Evolutionary conservation across 2,888 invertebrate species (phyloP).

Genomic region (Tiliacea aurago): DNA sequence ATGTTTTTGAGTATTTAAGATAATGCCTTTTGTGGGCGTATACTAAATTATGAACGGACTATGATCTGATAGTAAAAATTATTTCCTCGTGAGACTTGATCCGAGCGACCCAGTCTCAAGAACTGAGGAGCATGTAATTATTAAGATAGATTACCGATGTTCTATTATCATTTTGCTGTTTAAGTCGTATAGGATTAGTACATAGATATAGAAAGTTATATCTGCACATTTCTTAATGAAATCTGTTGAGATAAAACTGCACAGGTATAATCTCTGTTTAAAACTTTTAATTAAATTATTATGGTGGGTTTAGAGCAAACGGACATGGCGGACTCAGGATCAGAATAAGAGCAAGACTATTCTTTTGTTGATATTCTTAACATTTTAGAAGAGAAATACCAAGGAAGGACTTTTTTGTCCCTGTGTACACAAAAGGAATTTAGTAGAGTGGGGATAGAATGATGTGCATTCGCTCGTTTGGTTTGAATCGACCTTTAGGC

Average conservation of each 20-base stretch:
- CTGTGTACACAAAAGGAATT: too few relatives aligned
- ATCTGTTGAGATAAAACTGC: constrained; percentile 1
- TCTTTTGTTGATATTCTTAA: too few relatives aligned
- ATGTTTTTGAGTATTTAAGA: constrained; percentile 12
- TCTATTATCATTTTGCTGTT: background rate
- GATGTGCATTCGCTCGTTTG: too few relatives aligned
- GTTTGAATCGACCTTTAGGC: too few relatives aligned
- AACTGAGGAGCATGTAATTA: constrained; percentile 12
- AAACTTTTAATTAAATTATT: background rate
- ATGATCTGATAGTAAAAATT: constrained; percentile 23
- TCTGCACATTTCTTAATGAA: background rate
- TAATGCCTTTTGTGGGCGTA: background rate
- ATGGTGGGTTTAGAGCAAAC: too few relatives aligned
- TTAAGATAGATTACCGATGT: background rate
- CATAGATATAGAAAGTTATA: background rate
- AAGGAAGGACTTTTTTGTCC: too few relatives aligned
- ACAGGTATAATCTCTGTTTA: background rate
- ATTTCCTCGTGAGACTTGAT: constrained; percentile 21
- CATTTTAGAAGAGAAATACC: too few relatives aligned
- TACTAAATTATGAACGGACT: constrained; percentile 21
- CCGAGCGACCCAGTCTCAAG: constrained; percentile 5
- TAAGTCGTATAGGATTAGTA: background rate
- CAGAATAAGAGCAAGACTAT: too few relatives aligned
- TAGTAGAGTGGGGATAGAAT: too few relatives aligned
- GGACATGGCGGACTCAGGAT: too few relatives aligned